A percentile compares a stretch with the other conserved stretches of the same genome.
Evolutionary conservation across 2,113 vertebrate species (phyloP).

Genomic region (Pseudorectes ferrugineus): DNA sequence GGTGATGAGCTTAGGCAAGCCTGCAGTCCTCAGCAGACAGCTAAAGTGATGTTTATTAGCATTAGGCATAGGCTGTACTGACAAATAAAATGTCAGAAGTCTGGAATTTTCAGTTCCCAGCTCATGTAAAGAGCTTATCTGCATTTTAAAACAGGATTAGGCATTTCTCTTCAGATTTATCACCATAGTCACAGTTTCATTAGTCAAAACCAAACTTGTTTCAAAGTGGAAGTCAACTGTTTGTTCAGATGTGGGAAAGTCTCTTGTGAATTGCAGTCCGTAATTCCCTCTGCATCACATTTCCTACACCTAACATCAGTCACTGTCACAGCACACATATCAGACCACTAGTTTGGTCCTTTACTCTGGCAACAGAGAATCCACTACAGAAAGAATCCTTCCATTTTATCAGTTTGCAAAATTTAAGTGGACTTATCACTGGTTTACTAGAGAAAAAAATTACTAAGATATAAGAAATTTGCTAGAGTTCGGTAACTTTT

Average conservation of each 20-base stretch:
- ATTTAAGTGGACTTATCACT: background rate
- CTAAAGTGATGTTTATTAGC: background rate
- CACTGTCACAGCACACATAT: no score
- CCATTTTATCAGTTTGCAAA: background rate
- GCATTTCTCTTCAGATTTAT: background rate
- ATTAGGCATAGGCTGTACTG: background rate
- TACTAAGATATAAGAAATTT: background rate
- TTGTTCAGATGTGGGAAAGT: background rate
- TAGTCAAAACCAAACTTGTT: background rate
- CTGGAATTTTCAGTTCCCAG: background rate
- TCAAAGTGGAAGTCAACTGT: background rate
- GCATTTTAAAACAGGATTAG: background rate
- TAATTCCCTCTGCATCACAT: background rate
- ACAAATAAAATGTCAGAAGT: background rate
- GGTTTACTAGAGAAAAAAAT: background rate
- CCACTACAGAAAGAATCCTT: background rate
- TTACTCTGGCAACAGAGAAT: background rate
- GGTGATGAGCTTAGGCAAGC: background rate
- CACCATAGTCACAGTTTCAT: background rate
- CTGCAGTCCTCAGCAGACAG: background rate
- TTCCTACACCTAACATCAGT: background rate
- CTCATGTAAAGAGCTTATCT: background rate
- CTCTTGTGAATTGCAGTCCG: background rate
- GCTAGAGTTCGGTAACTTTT: background rate
- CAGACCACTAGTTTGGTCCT: background rate